Base-by-base conservation (phyloP, 1,140 invertebrate species). In the Drosophila paulistorum region DNA sequence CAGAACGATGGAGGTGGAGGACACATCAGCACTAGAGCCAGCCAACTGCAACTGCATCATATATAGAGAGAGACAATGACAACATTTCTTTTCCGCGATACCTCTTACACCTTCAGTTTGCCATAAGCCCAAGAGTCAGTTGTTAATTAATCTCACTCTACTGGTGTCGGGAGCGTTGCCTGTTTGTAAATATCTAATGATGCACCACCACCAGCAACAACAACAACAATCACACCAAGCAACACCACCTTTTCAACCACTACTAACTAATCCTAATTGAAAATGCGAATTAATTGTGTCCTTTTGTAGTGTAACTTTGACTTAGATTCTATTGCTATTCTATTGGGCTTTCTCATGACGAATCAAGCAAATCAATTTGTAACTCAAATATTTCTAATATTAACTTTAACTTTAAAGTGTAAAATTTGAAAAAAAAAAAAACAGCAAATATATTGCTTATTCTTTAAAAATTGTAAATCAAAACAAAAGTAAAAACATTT, bases 121-220 rank as follows among this genome's bases (percentile, higher is more conserved):
- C 82, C 82, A 86, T 85, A 11, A 37, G 39, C 7, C 3, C 11
- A 59, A 30, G 4, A 23, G 20, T 58, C 33, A 33, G 33, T 58
- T 20, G 45, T 58, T 58, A 58, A 33, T 33, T 59, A 59, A 35
- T 59, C 14, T 17, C 17, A 51, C 2, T 23, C 45, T 20, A 9
- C 37, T 23, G 35, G 33, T 26, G 9, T 17, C 33, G 10, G 35
- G 10, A 2, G n/a, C 30, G 20, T 60, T 74, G 67, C 51, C 48
- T 71, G 74, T 68, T 73, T 73, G 76, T 79, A 77, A 77, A 77
- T 77, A 77, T 69, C 55, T 74, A 67, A 39, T 45, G 3, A 60
- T 17, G 74, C 74, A 77, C 74, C 42, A 45, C 66, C 6, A 37
- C 35, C 74, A 77, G 60, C 42, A 45, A 67, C 57, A 37, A 63